phyloP scores from a whole-genome alignment of 2,113 vertebrate genomes.

The Cyrtonyx montezumae region DNA sequence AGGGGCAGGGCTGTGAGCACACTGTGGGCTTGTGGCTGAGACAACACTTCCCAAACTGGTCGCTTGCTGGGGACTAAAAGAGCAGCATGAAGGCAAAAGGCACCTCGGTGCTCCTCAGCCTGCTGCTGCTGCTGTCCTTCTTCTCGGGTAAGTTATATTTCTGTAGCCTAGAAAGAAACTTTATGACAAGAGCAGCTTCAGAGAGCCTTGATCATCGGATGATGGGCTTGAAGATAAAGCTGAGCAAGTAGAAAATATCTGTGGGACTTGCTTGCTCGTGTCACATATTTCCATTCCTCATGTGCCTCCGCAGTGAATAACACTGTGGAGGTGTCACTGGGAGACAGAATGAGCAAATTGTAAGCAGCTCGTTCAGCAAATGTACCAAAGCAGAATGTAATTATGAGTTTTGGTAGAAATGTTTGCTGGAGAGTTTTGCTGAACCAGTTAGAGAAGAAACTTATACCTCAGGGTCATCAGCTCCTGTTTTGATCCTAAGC shows the following conservation, averaged over 20 bases:
- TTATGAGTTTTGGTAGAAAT: slow-evolving; percentile 10
- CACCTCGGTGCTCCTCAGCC: slow-evolving; percentile 73
- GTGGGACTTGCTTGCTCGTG: background rate
- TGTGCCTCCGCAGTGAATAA: slow-evolving; percentile 25
- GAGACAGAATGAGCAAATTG: slow-evolving; percentile 15
- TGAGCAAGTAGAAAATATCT: slow-evolving; percentile 47
- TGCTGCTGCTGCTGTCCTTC: slow-evolving; percentile 75
- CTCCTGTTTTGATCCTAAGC: slow-evolving; percentile 48
- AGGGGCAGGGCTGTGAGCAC: slow-evolving; percentile 29
- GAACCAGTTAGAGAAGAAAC: slow-evolving; percentile 55
- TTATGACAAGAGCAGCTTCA: background rate
- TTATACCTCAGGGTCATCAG: slow-evolving; percentile 31
- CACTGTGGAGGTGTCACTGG: background rate
- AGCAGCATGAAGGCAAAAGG: slow-evolving; percentile 74
- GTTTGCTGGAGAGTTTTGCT: slow-evolving; percentile 36
- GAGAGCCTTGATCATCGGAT: background rate
- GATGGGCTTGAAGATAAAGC: slow-evolving; percentile 46
- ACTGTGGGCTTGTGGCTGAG: slow-evolving; percentile 37
- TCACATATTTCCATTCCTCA: background rate
- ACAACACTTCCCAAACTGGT: background rate
- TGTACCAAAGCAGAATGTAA: slow-evolving; percentile 8
- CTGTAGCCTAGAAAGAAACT: background rate
- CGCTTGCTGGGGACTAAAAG: slow-evolving; percentile 51
- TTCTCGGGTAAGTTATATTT: slow-evolving; percentile 73
- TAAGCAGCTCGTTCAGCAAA: background rate